phyloP scores from a whole-genome alignment of 1,140 invertebrate genomes.

The Heliconius hermathena region DNA sequence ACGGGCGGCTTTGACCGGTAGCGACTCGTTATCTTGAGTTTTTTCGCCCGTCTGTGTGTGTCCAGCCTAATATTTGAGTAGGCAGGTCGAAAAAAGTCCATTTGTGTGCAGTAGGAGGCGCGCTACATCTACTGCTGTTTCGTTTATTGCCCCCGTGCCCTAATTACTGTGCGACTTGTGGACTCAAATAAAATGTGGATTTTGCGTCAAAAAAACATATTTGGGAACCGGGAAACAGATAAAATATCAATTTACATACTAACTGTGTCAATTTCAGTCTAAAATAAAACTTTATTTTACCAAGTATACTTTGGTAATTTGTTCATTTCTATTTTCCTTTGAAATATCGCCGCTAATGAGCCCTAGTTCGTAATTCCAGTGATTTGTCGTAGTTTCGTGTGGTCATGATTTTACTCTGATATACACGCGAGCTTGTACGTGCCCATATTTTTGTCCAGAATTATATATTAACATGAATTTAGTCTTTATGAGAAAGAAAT shows the following conservation, averaged over 20 bases:
- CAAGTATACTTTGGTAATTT: constrained; percentile 26
- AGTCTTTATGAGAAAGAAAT: constrained; percentile 13
- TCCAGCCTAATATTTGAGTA: constrained; percentile 74
- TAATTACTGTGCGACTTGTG: constrained; percentile 33
- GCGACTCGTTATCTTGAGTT: constrained; percentile 72
- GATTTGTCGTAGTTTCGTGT: constrained; percentile 67
- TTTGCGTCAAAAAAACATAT: background rate
- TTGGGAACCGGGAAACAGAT: background rate
- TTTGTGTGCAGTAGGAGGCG: constrained; percentile 64
- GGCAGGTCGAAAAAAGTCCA: constrained; percentile 62
- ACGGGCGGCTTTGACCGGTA: constrained; percentile 75
- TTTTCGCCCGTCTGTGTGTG: constrained; percentile 65
- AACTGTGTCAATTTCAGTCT: background rate
- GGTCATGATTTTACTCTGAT: constrained; percentile 49
- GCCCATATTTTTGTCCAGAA: background rate
- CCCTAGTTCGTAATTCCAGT: constrained; percentile 59
- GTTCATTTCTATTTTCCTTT: constrained; percentile 52
- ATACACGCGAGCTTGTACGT: constrained; percentile 40
- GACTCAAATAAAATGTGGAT: constrained; percentile 4
- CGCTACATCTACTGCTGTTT: constrained; percentile 48
- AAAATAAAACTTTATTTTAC: constrained; percentile 24
- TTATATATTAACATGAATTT: constrained; percentile 22
- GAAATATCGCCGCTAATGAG: constrained; percentile 67
- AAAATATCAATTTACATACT: constrained; percentile 7
- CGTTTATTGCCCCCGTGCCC: constrained; percentile 49